phyloP scores from a whole-genome alignment of 2,888 invertebrate species.

The Hymenopus coronatus region DNA sequence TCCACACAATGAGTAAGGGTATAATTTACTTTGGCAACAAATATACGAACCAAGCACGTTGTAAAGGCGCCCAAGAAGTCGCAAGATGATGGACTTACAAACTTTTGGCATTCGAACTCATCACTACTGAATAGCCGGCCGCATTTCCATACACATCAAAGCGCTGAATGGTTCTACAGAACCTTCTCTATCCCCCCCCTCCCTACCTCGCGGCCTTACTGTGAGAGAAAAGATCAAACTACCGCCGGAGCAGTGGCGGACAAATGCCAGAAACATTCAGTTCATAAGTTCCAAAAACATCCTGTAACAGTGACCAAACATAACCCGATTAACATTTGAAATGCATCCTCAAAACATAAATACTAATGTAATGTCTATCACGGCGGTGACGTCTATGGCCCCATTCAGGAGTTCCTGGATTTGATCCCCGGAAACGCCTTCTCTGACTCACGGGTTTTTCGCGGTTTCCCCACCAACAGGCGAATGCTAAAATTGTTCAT shows the following conservation, averaged over 20 bases:
- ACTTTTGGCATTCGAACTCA: neutral
- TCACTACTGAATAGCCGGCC: neutral
- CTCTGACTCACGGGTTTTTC: too few species aligned
- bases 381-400: too few species aligned
- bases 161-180: neutral
- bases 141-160: neutral
- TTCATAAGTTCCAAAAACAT: too few species aligned
- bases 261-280: neutral
- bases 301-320: too few species aligned
- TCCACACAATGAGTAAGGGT: neutral
- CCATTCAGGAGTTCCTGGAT: too few species aligned
- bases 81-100: neutral
- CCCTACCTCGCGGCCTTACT: too few species aligned
- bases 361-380: too few species aligned
- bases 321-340: too few species aligned
- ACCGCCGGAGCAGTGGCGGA: neutral
- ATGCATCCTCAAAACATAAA: too few species aligned
- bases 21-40: neutral
- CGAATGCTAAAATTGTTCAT: too few species aligned
- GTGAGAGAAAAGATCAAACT: neutral
- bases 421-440: too few species aligned
- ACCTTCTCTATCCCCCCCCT: neutral
- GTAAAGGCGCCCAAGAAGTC: neutral
- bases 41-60: neutral
- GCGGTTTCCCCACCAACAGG: too few species aligned